phyloP scores from a whole-genome alignment of 2,888 invertebrate genomes.

The Gandaritis pyraliata region DNA sequence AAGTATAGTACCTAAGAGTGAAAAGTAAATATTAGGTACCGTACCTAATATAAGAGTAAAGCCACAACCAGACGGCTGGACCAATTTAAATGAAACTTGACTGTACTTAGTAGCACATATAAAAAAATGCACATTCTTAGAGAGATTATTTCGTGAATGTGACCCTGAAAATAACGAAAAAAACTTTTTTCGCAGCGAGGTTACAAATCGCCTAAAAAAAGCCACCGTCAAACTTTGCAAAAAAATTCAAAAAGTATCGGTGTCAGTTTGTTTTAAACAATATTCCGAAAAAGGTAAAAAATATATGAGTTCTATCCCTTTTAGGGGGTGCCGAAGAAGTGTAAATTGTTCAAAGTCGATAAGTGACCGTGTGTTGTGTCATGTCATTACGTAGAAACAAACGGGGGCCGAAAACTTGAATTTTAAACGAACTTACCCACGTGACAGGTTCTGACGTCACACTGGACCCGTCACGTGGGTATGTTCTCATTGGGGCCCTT shows the following conservation, averaged over 20 bases:
- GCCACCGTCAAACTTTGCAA: slow-evolving; percentile 3
- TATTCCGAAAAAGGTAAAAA: slow-evolving; percentile 22
- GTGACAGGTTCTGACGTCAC: slow-evolving; percentile 2
- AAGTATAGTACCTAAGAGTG: no score
- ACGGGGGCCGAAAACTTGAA: slow-evolving; percentile 25
- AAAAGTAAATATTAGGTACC: no score
- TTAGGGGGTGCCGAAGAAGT: slow-evolving; percentile 17
- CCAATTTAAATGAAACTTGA: no score
- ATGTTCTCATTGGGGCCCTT: slow-evolving; percentile 9
- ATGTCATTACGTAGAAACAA: slow-evolving; percentile 27
- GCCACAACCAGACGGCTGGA: no score
- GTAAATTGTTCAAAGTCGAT: slow-evolving; percentile 17
- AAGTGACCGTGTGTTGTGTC: slow-evolving; percentile 15
- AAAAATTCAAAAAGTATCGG: slow-evolving; percentile 1
- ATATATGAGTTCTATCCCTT: slow-evolving; percentile 26
- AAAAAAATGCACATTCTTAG: no score
- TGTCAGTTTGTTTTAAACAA: slow-evolving; percentile 11
- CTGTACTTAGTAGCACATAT: no score
- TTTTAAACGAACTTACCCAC: slow-evolving; percentile 20
- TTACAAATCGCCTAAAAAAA: neutral
- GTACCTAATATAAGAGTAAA: no score
- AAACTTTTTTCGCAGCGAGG: no score
- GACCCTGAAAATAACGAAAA: no score
- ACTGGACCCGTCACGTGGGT: slow-evolving; percentile 11
- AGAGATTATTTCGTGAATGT: no score